Conservation (phyloP, 2,113 vertebrate genomes). For the Daubentonia madagascariensis region DNA sequence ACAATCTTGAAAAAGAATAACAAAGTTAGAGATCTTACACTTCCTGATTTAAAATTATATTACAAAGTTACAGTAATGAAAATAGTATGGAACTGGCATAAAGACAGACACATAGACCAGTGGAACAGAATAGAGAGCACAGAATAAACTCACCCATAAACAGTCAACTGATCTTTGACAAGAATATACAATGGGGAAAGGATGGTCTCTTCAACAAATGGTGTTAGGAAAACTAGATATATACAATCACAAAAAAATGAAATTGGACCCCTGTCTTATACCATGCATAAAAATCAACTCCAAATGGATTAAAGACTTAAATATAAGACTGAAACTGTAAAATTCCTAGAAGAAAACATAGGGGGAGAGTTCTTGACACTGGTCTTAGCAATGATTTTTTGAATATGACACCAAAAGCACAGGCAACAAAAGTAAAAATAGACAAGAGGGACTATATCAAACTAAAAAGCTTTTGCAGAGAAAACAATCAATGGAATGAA, state of each 20-base stretch:
- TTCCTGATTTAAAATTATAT: not conserved
- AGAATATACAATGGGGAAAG: not conserved
- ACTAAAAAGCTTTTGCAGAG: not conserved
- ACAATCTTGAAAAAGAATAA: not conserved
- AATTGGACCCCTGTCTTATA: not conserved
- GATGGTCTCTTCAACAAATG: not conserved
- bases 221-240: not conserved
- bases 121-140: not conserved
- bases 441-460: not conserved
- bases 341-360: not conserved
- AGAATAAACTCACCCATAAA: not conserved
- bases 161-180: not conserved
- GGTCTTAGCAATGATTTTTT: not conserved
- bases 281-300: not conserved
- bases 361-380: not conserved
- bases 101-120: not conserved
- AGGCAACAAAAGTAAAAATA: not conserved
- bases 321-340: not conserved
- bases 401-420: not conserved
- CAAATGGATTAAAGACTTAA: not conserved
- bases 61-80: not conserved
- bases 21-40: not conserved
- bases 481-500: not conserved
- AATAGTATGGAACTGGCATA: not conserved
- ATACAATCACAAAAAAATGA: not conserved